Percentiles rank a stretch among this genome's conserved stretches.
Conservation (phyloP, 2,888 invertebrate genomes). For the Xanthorhoe spadicearia region DNA sequence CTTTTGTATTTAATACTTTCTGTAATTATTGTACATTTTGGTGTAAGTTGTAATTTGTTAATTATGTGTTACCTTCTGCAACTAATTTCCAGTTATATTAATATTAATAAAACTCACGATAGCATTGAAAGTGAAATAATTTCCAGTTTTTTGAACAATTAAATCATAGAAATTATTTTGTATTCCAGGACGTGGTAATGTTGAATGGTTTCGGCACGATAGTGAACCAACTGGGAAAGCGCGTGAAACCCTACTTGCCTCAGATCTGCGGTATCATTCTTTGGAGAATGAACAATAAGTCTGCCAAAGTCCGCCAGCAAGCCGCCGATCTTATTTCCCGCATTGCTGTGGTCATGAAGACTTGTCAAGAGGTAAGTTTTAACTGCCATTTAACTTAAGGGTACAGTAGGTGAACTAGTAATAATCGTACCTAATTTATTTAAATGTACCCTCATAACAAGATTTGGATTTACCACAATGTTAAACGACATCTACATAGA, state of each 20-base stretch:
- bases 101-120: too few species aligned
- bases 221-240: slow-evolving; percentile 97
- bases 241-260: slow-evolving; percentile 99
- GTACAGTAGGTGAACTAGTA: neutral
- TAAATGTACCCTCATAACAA: too few species aligned
- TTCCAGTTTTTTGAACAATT: too few species aligned
- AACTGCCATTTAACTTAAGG: neutral
- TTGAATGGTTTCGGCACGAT: slow-evolving; percentile 99
- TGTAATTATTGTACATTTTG: too few species aligned
- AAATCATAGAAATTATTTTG: too few species aligned
- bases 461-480: neutral
- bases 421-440: too few species aligned
- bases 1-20: too few species aligned
- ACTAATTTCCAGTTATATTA: too few species aligned
- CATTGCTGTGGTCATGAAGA: slow-evolving; percentile 99
- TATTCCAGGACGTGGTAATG: slow-evolving; percentile 97
- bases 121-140: too few species aligned
- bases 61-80: too few species aligned
- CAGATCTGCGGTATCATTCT: slow-evolving; percentile 99
- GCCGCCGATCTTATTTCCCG: slow-evolving; percentile 99
- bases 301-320: slow-evolving; percentile 99
- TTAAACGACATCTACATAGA: too few species aligned
- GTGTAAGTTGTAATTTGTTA: too few species aligned
- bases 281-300: slow-evolving; percentile 99
- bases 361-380: slow-evolving; percentile 94